Base-by-base conservation (phyloP, 2,888 invertebrate genomes). In the Scaptomyza reducta region DNA sequence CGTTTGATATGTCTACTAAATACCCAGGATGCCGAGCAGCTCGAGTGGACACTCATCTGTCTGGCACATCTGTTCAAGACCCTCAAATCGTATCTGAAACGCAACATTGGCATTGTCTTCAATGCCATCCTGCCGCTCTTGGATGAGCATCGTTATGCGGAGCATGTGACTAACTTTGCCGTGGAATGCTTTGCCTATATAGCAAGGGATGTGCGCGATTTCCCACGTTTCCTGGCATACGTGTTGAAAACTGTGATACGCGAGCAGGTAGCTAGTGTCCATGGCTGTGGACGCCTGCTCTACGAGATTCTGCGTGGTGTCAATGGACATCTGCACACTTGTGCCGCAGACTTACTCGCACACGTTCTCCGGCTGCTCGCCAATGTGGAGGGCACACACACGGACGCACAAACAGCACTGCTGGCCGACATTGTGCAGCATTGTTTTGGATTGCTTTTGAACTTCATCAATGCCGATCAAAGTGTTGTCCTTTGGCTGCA, bases 161-260 rank as follows among this genome's bases (percentile, higher is more conserved):
- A 94, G 69, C 97, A 98, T 89, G 95, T 99, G 22, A 95, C 96
- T 77, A 96, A 96, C 88, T 99, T 99, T 94, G 98, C 98, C 5
- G 97, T 98, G 0, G 98, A 99, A 92, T 97, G 98, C 91, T 98
- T 99, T 93, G 96, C 98, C 0, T 99, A 97, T 93, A 95, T 99
- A 1, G 96, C 97, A 3, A 93, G 98, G 74, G 97, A 97, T 93
- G 95, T 97, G 11, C 95, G 94, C 77, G 96, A 98, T 82, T 96
- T 95, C 82, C 93, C 94, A 31, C 94, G 94, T 53, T 95, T 98
- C 90, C 91, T 98, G 41, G 93, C 93, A 46, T 93, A 96, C 45
- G 91, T 97, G 41, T 91, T 98, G 38, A 93, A 93, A 74, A 94
- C 94, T 55, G 92, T 97, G 38, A 92, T 94, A 72, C 93, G 92